Evolutionary conservation across 2,888 invertebrate genomes (phyloP), one percentile per base, ranked within the genome.

Genomic region (Tryphoninae sp.): DNA sequence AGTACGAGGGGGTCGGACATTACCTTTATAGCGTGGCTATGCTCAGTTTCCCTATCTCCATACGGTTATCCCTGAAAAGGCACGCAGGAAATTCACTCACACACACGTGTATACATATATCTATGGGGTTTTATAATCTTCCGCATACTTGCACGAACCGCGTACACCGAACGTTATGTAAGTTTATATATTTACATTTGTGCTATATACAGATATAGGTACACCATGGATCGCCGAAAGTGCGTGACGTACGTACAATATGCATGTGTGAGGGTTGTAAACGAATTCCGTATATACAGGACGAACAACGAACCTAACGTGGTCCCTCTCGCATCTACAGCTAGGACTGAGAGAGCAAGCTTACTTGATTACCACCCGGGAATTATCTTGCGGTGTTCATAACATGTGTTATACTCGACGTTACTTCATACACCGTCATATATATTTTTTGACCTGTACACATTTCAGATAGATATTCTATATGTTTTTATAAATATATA

Each of bases 311-410:
- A n/a, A 59, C 72, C 22, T 64, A 49, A 45, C 11, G 77, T 85
- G 82, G 84, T 77, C 82, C 83, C 81, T 83, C 26, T 19, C 19
- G 1, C 7, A 19, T 55, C n/a, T 19, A 45, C 16, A 9, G 55
- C 22, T 55, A 55, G 22, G 55, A 55, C 6, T 16, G 19, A 45
- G 0, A 78, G 83, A 81, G 45, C 51, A 33, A 49, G 59, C 61
- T 75, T 76, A 75, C 72, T 68, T 55, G 77, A 79, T 79, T 80
- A 84, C 65, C 77, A 69, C 61, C 45, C 40, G 61, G 49, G 16
- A 77, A 55, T 8, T 19, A 16, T 55, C 55, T 13, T 13, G 6
- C 13, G 45, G 9, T 45, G 13, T 13, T 13, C 45, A 13, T 45
- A 45, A 7, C 45, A 45, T 45, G 9, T 11, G 9, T 13, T 13